Conservation (phyloP, 2,888 invertebrate species). For the Dromius quadrimaculatus region DNA sequence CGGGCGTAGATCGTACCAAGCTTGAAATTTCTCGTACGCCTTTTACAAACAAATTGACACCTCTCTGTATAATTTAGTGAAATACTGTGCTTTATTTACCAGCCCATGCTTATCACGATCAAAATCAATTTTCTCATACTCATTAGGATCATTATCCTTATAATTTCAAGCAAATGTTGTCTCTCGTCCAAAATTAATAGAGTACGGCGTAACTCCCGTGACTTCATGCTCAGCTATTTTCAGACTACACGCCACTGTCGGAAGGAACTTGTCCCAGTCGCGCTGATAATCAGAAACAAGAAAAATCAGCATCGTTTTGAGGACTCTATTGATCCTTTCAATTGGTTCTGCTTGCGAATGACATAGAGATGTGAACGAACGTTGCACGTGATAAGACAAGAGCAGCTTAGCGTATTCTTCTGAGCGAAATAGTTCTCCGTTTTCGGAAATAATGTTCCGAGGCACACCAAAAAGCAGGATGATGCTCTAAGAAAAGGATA, state of each 20-base stretch:
- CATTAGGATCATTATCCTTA: background rate
- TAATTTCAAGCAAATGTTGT: too few species aligned
- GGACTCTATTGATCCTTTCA: slow-evolving; percentile 53
- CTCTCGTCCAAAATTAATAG: slow-evolving; percentile 49
- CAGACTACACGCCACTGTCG: slow-evolving; percentile 43
- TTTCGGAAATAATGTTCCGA: slow-evolving; percentile 53
- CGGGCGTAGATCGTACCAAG: slow-evolving; percentile 23
- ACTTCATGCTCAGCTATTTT: slow-evolving; percentile 48
- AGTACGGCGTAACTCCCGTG: slow-evolving; percentile 51
- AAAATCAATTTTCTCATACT: background rate
- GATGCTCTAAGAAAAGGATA: slow-evolving; percentile 53
- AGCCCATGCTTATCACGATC: background rate
- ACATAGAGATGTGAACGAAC: slow-evolving; percentile 48
- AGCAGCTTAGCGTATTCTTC: slow-evolving; percentile 37
- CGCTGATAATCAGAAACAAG: slow-evolving; percentile 52
- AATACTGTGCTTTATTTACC: background rate
- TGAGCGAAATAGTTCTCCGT: slow-evolving; percentile 54
- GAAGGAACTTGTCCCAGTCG: slow-evolving; percentile 46
- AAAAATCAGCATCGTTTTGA: slow-evolving; percentile 53
- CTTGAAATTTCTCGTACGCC: slow-evolving; percentile 10
- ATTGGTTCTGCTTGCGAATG: slow-evolving; percentile 53
- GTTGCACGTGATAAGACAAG: slow-evolving; percentile 42
- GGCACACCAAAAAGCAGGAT: slow-evolving; percentile 54
- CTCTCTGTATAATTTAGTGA: slow-evolving; percentile 28
- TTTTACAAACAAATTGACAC: background rate